These are phyloP conservation scores for Drosophila grimshawi DNA, from an alignment of 1,140 invertebrate species.

Conservation along the genomic window DNA sequence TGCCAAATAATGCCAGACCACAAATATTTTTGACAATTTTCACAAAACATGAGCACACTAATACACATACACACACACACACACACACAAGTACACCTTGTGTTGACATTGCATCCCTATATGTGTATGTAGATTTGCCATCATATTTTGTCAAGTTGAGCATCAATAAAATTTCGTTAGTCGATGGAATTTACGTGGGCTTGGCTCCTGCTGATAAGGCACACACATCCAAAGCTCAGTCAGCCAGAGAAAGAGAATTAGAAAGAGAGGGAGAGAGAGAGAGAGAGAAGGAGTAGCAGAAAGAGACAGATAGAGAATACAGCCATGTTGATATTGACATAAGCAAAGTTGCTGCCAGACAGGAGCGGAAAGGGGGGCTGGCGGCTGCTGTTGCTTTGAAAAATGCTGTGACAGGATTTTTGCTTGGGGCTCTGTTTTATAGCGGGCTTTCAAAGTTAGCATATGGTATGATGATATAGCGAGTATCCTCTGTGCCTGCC, in stretches of 20 bases:
- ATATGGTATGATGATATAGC: constrained; percentile 14
- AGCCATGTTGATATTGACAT: constrained; percentile 53
- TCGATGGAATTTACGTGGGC: constrained; percentile 46
- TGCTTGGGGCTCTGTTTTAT: not conserved
- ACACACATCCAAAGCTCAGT: constrained; percentile 19
- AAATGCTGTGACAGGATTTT: constrained; percentile 39
- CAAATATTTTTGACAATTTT: constrained; percentile 34
- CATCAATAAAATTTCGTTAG: constrained; percentile 53
- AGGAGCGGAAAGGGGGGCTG: not conserved
- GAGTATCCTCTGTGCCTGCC: constrained; percentile 21
- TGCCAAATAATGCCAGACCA: constrained; percentile 17
- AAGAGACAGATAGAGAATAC: constrained; percentile 1
- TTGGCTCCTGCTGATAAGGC: constrained; percentile 53
- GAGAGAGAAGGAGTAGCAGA: not conserved
- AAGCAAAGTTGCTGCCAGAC: constrained; percentile 43
- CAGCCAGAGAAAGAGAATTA: constrained; percentile 1
- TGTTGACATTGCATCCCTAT: constrained; percentile 25
- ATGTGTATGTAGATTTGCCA: constrained; percentile 18
- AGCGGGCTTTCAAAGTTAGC: not conserved
- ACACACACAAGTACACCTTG: not conserved
- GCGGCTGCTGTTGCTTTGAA: not conserved
- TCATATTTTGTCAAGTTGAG: constrained; percentile 47
- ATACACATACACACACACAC: constrained; percentile 15
- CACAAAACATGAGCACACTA: constrained; percentile 8
- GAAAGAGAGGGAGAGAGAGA: not conserved